These are phyloP conservation scores for Portunus trituberculatus DNA, from an alignment of 1,140 invertebrate species.

Conservation along the genomic window DNA sequence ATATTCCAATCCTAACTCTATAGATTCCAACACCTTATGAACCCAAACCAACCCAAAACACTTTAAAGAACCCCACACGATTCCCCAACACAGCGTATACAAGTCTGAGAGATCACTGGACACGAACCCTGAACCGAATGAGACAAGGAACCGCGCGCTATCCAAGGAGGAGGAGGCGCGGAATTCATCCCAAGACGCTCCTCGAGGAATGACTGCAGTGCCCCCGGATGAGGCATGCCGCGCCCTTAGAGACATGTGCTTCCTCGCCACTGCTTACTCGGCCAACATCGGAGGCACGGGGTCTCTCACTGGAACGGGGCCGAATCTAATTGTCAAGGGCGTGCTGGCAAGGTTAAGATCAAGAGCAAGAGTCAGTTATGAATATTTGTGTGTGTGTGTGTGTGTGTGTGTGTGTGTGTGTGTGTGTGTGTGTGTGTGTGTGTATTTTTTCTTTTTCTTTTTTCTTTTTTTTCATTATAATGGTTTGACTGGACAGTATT, in stretches of 20 bases:
- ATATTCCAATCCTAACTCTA: background rate
- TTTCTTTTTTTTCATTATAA: no score
- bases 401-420: background rate
- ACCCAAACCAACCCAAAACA: no score
- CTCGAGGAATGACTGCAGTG: background rate
- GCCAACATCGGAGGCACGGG: constrained; percentile 86
- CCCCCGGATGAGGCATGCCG: constrained; percentile 60
- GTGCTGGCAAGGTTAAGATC: constrained; percentile 72
- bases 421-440: background rate
- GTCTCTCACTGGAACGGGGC: constrained; percentile 80
- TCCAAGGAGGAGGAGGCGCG: background rate
- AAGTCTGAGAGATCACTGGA: background rate
- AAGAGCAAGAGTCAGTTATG: background rate
- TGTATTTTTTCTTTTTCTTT: no score
- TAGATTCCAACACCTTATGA: background rate
- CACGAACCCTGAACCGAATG: background rate
- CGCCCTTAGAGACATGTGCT: constrained; percentile 73
- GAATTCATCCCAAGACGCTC: background rate
- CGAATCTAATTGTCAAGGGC: constrained; percentile 78
- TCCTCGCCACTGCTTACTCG: constrained; percentile 79
- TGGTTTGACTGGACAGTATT: no score
- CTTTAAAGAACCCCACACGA: background rate
- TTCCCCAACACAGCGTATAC: background rate
- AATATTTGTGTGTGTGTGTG: background rate
- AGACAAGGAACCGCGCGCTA: background rate